Percentiles rank a stretch among this genome's conserved stretches.
phyloP scores from a whole-genome alignment of 2,888 invertebrate species.

The Dolomedes plantarius region DNA sequence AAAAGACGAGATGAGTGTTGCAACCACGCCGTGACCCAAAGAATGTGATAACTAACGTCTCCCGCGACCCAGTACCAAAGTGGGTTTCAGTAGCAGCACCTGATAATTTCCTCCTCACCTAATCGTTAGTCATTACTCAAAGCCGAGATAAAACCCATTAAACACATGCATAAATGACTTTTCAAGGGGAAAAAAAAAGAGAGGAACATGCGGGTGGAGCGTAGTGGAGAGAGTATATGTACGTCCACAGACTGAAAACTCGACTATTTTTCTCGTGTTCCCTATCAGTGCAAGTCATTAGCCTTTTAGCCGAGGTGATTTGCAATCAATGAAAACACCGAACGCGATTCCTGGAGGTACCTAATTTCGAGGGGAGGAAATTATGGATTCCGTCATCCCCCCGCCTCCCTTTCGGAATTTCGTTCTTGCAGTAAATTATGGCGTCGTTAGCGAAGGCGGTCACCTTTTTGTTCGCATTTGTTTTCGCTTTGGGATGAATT shows the following conservation, averaged over 20 bases:
- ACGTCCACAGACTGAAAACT: constrained; percentile 37
- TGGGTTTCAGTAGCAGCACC: too few relatives aligned
- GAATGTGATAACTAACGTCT: background rate
- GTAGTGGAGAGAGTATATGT: constrained; percentile 4
- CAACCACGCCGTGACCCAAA: background rate
- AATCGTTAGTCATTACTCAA: constrained; percentile 66
- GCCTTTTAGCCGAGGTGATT: constrained; percentile 43
- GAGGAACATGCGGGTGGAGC: background rate
- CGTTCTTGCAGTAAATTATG: constrained; percentile 55
- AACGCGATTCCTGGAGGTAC: constrained; percentile 43
- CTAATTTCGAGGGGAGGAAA: constrained; percentile 20
- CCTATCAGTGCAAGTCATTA: constrained; percentile 48
- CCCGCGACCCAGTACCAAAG: background rate
- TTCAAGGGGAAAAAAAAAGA: constrained; percentile 20
- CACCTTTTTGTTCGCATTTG: constrained; percentile 60
- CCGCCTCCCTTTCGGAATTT: constrained; percentile 16
- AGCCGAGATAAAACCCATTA: constrained; percentile 65
- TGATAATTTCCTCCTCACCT: constrained; percentile 54
- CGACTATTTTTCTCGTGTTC: constrained; percentile 15
- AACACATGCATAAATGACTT: constrained; percentile 57
- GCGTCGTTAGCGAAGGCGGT: constrained; percentile 45
- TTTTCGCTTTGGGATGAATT: constrained; percentile 47
- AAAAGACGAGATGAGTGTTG: constrained; percentile 18
- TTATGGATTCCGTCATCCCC: constrained; percentile 25
- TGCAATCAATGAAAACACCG: constrained; percentile 64